Evolutionary conservation across 1,140 invertebrate genomes (phyloP), one percentile per base, ranked within the genome.

Genomic region (Conopomorpha cramerella): DNA sequence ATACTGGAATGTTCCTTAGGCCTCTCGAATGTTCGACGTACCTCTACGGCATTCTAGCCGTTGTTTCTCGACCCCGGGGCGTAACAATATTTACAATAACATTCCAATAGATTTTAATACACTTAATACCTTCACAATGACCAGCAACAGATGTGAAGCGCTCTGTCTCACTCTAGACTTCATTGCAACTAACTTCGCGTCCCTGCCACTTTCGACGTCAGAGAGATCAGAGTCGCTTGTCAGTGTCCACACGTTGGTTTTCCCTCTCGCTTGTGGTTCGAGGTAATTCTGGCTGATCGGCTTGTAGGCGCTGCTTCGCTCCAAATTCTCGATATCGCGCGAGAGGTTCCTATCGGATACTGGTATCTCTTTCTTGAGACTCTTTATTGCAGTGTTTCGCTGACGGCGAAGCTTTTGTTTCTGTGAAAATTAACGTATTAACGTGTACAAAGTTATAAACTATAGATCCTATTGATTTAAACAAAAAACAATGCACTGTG

Each of bases 221-320:
- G 76, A 79, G 49, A 76, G 58, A 43, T 79, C 77, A 28, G 72
- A 77, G 43, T 79, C 77, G 47, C 77, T 79, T 1, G 73, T 79
- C 28, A 76, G 35, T 3, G 51, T 37, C 59, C 60, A 64, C 23
- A 25, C 45, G 8, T 48, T 19, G 18, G 34, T 49, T 16, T 46
- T 59, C 13, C 43, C 49, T 23, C 51, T 67, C 13, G 56, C 57
- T n/a, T n/a, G n/a, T 13, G 57, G 40, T 25, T 74, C 67, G 25
- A 70, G 55, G 25, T 57, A 70, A 33, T 64, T 55, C 8, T 49
- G 43, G 36, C 56, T 71, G 1, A 51, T 64, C 2, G 74, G 62
- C 32, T 55, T 67, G 33, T 77, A 77, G 3, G 55, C 55, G 4
- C 59, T 51, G 29, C 50, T 58, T 31, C 64, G 70, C 25, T 71